These are phyloP conservation scores for Saguinus midas DNA, from an alignment of 2,113 vertebrate species.

Conservation along the genomic window DNA sequence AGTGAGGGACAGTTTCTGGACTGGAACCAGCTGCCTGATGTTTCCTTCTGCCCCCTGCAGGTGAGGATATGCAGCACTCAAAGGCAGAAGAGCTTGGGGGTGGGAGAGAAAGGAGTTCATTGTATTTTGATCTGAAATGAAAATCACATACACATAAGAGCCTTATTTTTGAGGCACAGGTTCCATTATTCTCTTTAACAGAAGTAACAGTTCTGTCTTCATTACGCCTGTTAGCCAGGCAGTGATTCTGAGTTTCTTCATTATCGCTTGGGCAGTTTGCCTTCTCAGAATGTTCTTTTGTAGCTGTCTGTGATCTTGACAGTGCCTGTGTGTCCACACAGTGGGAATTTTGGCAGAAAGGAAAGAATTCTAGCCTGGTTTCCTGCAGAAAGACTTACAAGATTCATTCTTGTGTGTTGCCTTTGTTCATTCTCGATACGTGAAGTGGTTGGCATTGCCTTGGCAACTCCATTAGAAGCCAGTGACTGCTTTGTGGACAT, in stretches of 20 bases:
- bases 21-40: neutral
- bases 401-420: neutral
- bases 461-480: conserved; percentile 59
- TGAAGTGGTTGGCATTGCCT: conserved; percentile 52
- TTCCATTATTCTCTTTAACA: neutral
- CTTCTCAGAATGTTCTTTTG: neutral
- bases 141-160: neutral
- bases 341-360: conserved; percentile 31
- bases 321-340: conserved; percentile 30
- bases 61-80: neutral
- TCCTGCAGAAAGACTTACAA: conserved; percentile 28
- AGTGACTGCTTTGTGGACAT: neutral
- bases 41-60: neutral
- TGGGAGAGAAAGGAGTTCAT: neutral
- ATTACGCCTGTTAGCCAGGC: neutral
- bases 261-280: conserved; percentile 1
- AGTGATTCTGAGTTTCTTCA: conserved; percentile 59
- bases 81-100: neutral
- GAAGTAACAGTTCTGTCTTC: conserved; percentile 20
- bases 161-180: neutral
- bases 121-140: conserved; percentile 29
- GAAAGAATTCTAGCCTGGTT: conserved; percentile 22
- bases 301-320: conserved; percentile 48
- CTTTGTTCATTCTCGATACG: conserved; percentile 14
- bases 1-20: neutral